Evolutionary conservation across 2,113 vertebrate genomes (phyloP), one percentile per base, ranked within the genome.

Genomic region (Canis aureus): DNA sequence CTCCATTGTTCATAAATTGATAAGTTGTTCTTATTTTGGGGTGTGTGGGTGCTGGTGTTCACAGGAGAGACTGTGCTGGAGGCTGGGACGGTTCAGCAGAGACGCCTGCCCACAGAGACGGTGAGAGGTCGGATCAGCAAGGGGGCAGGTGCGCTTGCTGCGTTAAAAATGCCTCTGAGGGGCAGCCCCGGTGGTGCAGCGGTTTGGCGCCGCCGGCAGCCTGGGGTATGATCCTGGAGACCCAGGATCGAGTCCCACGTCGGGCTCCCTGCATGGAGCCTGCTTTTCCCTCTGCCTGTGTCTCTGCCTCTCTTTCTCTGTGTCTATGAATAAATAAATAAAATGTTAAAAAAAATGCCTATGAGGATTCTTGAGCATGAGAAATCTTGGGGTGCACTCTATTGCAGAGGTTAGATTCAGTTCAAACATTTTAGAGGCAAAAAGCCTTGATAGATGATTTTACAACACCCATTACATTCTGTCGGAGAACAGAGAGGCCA

Each of bases 51-150:
- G 1, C 29, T 60, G n/a, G 49, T 32, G 9, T 20, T 17, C 64
- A n/a, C 15, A 38, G 71, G 32, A 25, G 29, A 62, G 64, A 4
- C 20, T 43, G 2, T 20, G 64, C 22, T 23, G 6, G 74, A 80
- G 73, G 27, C 62, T 71, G 51, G 1, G 11, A 13, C 27, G 0
- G 1, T 20, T 20, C 5, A 15, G 4, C 0, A 15, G 3, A 51
- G 59, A 35, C 3, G 57, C 38, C 12, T 8, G 55, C n/a, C 9
- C 71, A 13, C 7, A 8, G 17, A 78, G 49, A 66, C 32, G 67
- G 49, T 2, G 20, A 35, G 51, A 67, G n/a, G 51, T 22, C 29
- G 29, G 53, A 23, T 20, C 23, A 11, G 43, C 27, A 23, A 9
- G 4, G 17, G 4, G 35, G 20, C 32, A 78, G 81, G 17, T 1